Conservation (phyloP, 1,140 invertebrate species). For the Hormaphis cornu region DNA sequence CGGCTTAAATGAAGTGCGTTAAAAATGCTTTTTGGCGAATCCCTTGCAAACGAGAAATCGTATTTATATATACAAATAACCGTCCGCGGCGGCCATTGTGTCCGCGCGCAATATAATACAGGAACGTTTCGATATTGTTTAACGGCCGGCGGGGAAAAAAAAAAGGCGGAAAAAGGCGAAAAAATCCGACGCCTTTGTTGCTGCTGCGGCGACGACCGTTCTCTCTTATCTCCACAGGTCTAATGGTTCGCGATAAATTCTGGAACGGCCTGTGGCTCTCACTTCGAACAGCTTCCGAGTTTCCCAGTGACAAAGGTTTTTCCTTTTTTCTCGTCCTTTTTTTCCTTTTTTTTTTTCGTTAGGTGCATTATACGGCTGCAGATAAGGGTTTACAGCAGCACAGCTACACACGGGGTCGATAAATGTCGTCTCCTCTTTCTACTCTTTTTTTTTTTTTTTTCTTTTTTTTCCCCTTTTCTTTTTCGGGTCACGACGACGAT, state of each 20-base stretch:
- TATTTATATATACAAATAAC: too few species aligned
- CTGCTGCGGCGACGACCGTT: too few species aligned
- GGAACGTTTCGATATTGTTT: neutral
- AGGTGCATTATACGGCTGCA: neutral
- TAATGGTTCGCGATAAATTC: slow-evolving; percentile 30
- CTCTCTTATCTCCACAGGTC: slow-evolving; percentile 7
- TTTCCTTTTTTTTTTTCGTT: neutral
- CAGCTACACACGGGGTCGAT: neutral
- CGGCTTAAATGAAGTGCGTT: too few species aligned
- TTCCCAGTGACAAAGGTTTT: slow-evolving; percentile 4
- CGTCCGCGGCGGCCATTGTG: too few species aligned
- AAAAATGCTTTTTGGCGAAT: too few species aligned
- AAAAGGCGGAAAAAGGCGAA: neutral
- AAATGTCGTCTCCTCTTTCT: neutral
- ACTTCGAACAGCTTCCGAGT: neutral
- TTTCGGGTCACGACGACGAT: neutral
- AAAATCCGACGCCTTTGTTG: neutral
- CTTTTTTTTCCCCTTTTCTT: neutral
- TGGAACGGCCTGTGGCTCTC: slow-evolving; percentile 2
- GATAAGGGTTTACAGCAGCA: neutral
- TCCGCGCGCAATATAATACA: too few species aligned
- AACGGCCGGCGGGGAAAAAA: neutral
- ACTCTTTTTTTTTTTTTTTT: neutral
- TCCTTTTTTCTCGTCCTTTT: neutral
- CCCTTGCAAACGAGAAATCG: too few species aligned